Base-by-base conservation (phyloP, 2,888 invertebrate species). In the Hirtodrosophila duncani region DNA sequence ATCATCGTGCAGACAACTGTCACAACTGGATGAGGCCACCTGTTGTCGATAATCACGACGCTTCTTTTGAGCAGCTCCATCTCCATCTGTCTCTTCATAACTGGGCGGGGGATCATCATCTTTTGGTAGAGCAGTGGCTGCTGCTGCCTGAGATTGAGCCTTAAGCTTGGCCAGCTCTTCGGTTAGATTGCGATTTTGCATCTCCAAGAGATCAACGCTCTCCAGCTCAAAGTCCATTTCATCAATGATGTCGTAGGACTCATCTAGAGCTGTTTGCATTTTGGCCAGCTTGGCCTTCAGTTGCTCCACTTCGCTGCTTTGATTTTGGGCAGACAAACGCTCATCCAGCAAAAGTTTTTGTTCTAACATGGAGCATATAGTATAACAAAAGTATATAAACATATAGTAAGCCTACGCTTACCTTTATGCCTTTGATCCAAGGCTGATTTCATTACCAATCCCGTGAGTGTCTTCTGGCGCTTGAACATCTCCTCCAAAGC, bases 221-320 rank as follows among this genome's bases (percentile, higher is more conserved):
- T 85, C 85, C 51, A 85, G 59, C 53, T 85, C 85, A 52, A 85
- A 85, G 52, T 85, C 85, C 70, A 86, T 83, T 71, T 81, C 85
- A 62, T 85, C 85, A 31, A 85, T 86, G 16, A 83, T 84, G 45
- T 86, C 85, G 18, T 79, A 79, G 4, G 86, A 80, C 51, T 85
- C 82, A 21, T 83, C 75, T 9, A 86, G 48, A 0, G 81, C 74
- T 11, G 21, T 50, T 48, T 85, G 77, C n/a, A 85, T 43, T 37
- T 70, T 79, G 0, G 48, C 50, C 42, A 50, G 38, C 33, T 79
- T 50, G 4, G 62, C 52, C 13, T 67, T 45, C 8, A 83, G 49
- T 5, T 71, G 34, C 20, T 57, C 46, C 10, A 71, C 3, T 13
- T 63, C 62, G 11, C 1, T 48, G 26, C 11, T 27, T 43, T 57